Conservation (phyloP, 2,113 vertebrate genomes). For the Clarias magur region DNA sequence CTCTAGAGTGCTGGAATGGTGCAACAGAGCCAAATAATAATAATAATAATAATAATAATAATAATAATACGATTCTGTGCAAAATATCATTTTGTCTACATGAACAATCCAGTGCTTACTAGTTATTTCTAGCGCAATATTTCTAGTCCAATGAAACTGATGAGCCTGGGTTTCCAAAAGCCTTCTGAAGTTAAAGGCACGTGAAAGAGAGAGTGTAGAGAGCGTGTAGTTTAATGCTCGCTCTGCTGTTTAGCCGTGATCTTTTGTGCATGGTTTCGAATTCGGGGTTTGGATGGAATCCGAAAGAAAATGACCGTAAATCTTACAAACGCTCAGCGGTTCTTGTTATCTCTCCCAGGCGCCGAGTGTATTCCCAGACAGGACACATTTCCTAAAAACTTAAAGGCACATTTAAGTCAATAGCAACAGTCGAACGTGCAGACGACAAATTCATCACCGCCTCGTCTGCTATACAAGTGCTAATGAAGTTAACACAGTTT, state of each 20-base stretch:
- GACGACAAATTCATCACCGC: slow-evolving; percentile 55
- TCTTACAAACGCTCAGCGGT: background rate
- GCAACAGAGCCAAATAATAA: no score
- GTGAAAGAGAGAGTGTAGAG: background rate
- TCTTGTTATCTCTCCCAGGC: background rate
- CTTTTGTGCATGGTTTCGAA: background rate
- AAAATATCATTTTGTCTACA: background rate
- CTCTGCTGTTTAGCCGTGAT: background rate
- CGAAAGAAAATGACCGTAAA: background rate
- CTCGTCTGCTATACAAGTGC: slow-evolving; percentile 72
- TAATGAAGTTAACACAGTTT: slow-evolving; percentile 72
- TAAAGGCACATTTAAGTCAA: slow-evolving; percentile 52
- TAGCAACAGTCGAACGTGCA: slow-evolving; percentile 68
- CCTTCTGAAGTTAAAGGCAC: background rate
- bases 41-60: no score
- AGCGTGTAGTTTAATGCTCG: no score
- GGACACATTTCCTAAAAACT: background rate
- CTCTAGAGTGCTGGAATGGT: no score
- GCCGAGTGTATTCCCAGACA: background rate
- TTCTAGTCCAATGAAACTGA: background rate
- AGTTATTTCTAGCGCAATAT: background rate
- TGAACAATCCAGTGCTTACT: background rate
- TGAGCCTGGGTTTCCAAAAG: background rate
- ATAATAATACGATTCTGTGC: background rate
- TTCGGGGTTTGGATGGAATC: background rate